Base-by-base conservation (phyloP, 2,888 invertebrate genomes). In the Lucinisca nassula region DNA sequence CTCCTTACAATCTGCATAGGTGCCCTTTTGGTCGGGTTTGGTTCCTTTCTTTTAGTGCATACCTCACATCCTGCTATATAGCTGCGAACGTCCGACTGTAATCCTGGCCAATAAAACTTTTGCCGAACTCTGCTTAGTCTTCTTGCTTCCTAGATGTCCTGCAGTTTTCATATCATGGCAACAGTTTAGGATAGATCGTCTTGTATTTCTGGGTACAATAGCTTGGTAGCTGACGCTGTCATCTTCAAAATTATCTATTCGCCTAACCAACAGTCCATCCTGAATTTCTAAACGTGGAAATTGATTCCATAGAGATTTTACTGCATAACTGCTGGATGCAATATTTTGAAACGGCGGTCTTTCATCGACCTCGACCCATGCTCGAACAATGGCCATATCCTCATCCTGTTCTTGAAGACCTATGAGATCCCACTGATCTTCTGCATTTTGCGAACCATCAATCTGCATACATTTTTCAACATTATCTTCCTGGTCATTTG, bases 51-150 rank as follows among this genome's bases (percentile, higher is more conserved):
- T 2, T 72, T 72, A 27, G 6, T 21, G 49, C 79, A 79, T 21
- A 10, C 35, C 75, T 78, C 30, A 87, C n/a, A 24, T 80, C n/a
- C 17, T 80, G 70, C 87, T 73, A 87, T 77, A 61, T 83, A 1
- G 76, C 67, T 0, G n/a, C n/a, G n/a, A n/a, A n/a, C n/a, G n/a
- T n/a, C n/a, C n/a, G n/a, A n/a, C n/a, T n/a, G n/a, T n/a, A n/a
- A n/a, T n/a, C n/a, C n/a, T n/a, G n/a, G n/a, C n/a, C n/a, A n/a
- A n/a, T n/a, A n/a, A n/a, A n/a, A n/a, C n/a, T n/a, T n/a, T n/a
- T n/a, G n/a, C n/a, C n/a, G n/a, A n/a, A n/a, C n/a, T n/a, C n/a
- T n/a, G n/a, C n/a, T n/a, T n/a, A n/a, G n/a, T n/a, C n/a, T n/a
- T n/a, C n/a, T n/a, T n/a, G n/a, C n/a, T n/a, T n/a, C n/a, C n/a